Evolutionary conservation across 2,113 vertebrate genomes (phyloP).

Genomic region (Delphinapterus leucas): DNA sequence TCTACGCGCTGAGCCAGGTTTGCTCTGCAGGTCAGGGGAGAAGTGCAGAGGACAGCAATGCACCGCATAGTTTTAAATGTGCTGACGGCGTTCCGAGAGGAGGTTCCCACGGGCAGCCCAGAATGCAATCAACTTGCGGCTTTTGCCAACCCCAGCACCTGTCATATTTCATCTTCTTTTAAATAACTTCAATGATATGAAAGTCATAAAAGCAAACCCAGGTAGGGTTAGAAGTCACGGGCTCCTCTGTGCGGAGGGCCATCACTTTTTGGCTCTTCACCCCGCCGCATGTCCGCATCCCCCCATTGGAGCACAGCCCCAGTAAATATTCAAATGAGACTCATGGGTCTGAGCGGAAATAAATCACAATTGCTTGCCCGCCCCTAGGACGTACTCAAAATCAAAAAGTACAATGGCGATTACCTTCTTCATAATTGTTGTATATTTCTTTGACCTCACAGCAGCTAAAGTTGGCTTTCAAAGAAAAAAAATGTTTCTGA

Average conservation of each 20-base stretch:
- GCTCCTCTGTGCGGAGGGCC: constrained; percentile 80
- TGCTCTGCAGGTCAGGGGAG: constrained; percentile 35
- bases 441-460: constrained; percentile 78
- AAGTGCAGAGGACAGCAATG: constrained; percentile 58
- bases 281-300: constrained; percentile 45
- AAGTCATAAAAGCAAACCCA: constrained; percentile 87
- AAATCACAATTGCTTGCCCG: constrained; percentile 46
- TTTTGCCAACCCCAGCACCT: constrained; percentile 87
- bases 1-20: neutral
- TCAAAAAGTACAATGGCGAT: constrained; percentile 60
- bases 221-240: constrained; percentile 82
- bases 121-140: constrained; percentile 84
- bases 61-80: constrained; percentile 69
- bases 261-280: constrained; percentile 80
- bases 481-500: constrained; percentile 70
- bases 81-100: constrained; percentile 77
- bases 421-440: constrained; percentile 65
- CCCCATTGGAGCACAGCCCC: constrained; percentile 61
- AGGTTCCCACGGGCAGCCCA: constrained; percentile 74
- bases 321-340: constrained; percentile 71
- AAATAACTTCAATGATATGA: constrained; percentile 89
- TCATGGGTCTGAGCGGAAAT: neutral
- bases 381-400: constrained; percentile 51
- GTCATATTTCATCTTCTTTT: constrained; percentile 88
- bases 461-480: constrained; percentile 62